These are phyloP conservation scores for Lepidurus arcticus DNA, from an alignment of 1,140 invertebrate species.

Conservation along the genomic window DNA sequence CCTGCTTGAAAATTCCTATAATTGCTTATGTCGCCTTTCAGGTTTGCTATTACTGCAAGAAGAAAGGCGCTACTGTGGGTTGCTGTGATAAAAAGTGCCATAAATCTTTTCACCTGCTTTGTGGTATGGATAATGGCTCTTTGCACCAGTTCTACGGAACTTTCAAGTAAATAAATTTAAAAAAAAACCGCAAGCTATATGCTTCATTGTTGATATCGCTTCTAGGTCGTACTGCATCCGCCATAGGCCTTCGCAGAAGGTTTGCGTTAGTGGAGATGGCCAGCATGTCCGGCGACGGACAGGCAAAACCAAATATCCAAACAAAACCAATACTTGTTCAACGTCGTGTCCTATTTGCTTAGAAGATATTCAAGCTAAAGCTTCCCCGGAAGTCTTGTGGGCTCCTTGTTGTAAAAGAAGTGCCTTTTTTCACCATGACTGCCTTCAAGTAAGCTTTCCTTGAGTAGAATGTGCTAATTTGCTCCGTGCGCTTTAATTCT, in stretches of 20 bases:
- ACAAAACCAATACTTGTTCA: conserved; percentile 34
- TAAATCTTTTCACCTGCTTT: conserved; percentile 56
- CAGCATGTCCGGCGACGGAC: not conserved
- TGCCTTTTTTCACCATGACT: conserved; percentile 56
- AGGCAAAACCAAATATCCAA: conserved; percentile 30
- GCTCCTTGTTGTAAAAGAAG: conserved; percentile 58
- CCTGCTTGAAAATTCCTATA: conserved; percentile 24
- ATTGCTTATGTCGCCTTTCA: conserved; percentile 41
- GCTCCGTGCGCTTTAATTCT: not conserved
- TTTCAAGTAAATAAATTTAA: conserved; percentile 51
- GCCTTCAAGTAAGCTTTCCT: conserved; percentile 47
- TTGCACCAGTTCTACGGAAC: conserved; percentile 57
- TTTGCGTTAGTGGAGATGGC: conserved; percentile 35
- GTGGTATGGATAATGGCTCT: conserved; percentile 52
- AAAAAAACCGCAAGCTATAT: not conserved
- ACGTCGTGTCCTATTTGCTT: conserved; percentile 54
- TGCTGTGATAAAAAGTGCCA: conserved; percentile 54
- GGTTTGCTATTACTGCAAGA: conserved; percentile 56
- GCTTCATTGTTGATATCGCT: conserved; percentile 34
- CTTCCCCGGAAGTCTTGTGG: conserved; percentile 48
- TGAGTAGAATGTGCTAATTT: not conserved
- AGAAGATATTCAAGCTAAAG: conserved; percentile 45
- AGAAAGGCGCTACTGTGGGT: conserved; percentile 56
- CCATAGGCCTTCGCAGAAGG: conserved; percentile 53
- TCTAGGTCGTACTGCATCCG: conserved; percentile 56